Evolutionary conservation across 2,797 vertebrate genomes (phyloP), one percentile per base, ranked within the genome.

Genomic region (Columba guinea): DNA sequence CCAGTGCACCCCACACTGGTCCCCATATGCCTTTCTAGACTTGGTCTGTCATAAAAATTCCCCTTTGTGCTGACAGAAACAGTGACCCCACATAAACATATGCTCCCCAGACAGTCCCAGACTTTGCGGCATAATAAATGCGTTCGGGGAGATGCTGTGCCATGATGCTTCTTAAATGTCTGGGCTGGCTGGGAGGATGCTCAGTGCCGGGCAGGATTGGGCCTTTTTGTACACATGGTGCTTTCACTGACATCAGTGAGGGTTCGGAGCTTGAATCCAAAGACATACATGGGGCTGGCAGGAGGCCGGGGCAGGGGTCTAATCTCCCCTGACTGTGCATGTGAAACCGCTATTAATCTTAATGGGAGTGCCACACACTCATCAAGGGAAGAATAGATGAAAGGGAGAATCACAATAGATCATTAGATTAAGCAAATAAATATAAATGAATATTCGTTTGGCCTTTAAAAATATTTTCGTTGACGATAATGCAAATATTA

Each of bases 361-460:
- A 97, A 97, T 89, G 95, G 97, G 95, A 95, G 96, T 91, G 93
- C 95, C 95, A 96, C 92, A 95, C 95, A 94, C 91, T 95, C 97
- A 84, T 77, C 68, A 96, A 97, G 96, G 95, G 90, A 97, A 96
- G 96, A 96, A 93, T 95, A 95, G 96, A 97, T 97, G 96, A 97
- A 98, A 97, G 97, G 94, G 64, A 96, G 92, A 96, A 97, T 97
- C 77, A 94, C 97, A 96, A 96, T 92, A 90, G 97, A 97, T 96
- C 96, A 94, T 97, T 96, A 97, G 97, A 97, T 97, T 97, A 97
- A 96, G 97, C 97, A 97, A 97, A 97, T 97, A 97, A 97, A 96
- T 95, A 96, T 96, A 97, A 98, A 96, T 94, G 95, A 96, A 97
- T 97, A 96, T 96, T 95, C 94, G 69, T 64, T 95, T 90, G 95